Conservation (phyloP, 1,140 invertebrate genomes). For the Lucilia cuprina region DNA sequence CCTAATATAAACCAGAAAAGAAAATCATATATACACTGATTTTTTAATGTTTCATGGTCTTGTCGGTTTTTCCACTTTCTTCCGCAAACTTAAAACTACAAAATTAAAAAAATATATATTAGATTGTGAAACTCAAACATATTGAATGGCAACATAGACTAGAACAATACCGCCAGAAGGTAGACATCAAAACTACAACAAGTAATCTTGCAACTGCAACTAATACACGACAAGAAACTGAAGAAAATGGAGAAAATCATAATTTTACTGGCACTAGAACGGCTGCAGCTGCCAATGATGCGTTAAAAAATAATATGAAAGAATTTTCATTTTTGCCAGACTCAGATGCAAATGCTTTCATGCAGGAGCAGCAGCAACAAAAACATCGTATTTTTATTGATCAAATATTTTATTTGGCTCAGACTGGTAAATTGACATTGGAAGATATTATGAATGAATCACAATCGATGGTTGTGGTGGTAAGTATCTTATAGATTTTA, state of each 20-base stretch:
- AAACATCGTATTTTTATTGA: slow-evolving; percentile 57
- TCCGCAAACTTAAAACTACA: not conserved
- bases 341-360: not conserved
- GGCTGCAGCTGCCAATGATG: not conserved
- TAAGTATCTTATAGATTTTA: slow-evolving; percentile 37
- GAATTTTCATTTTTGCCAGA: not conserved
- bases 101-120: not conserved
- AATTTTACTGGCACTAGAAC: not conserved
- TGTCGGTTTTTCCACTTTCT: not conserved
- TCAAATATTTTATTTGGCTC: slow-evolving; percentile 57
- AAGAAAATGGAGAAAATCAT: not conserved
- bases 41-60: not conserved
- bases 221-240: not conserved
- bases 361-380: not conserved
- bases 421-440: slow-evolving; percentile 51
- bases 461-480: slow-evolving; percentile 59
- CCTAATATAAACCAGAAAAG: not conserved
- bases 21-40: not conserved
- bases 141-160: slow-evolving; percentile 47
- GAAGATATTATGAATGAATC: slow-evolving; percentile 58
- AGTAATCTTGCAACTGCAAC: slow-evolving; percentile 37
- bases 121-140: slow-evolving; percentile 53
- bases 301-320: not conserved
- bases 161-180: not conserved
- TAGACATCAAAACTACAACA: not conserved